Evolutionary conservation across 2,113 vertebrate genomes (phyloP), one percentile per base, ranked within the genome.

Genomic region (Gambusia holbrooki): DNA sequence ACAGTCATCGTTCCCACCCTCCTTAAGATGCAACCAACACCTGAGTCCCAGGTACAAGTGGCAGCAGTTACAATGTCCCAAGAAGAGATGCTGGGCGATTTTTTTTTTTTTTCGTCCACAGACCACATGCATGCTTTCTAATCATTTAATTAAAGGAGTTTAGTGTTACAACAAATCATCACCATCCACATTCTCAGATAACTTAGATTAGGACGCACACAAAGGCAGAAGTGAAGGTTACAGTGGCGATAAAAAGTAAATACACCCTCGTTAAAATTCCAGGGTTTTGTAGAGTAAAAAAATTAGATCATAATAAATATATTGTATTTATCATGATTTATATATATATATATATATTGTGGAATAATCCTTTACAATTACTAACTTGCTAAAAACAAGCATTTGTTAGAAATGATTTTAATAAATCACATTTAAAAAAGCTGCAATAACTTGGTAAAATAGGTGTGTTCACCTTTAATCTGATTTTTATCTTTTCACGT

Each of bases 21-120:
- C 78, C 86, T 89, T 83, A 77, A 88, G 76, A 78, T 80, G 62
- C 63, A 84, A 30, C 75, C 69, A 91, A 90, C 81, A 91, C 85
- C 88, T 22, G 83, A 81, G 80, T 48, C 73, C 61, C 30, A 27
- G 62, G 79, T 81, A 62, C 67, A 60, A 54, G 75, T 32, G 71
- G 66, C 62, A 69, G 30, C 73, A 66, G 76, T 71, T 75, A 75
- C 63, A 3, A 4, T 37, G 62, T 70, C 70, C 66, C 71, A 63
- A 62, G 69, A 27, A 45, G 76, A 60, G 19, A 76, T 77, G 74
- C 62, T 79, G 75, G 83, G 62, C 35, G 2, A 37, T 37, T 37
- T 37, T 11, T 35, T 11, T 37, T 37, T 37, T 76, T 67, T 58
- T n/a, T 58, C n/a, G 8, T 11, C 5, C 10, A n/a, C 27, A 35